Base-by-base conservation (phyloP, 2,113 vertebrate species). In the Oenanthe melanoleuca region DNA sequence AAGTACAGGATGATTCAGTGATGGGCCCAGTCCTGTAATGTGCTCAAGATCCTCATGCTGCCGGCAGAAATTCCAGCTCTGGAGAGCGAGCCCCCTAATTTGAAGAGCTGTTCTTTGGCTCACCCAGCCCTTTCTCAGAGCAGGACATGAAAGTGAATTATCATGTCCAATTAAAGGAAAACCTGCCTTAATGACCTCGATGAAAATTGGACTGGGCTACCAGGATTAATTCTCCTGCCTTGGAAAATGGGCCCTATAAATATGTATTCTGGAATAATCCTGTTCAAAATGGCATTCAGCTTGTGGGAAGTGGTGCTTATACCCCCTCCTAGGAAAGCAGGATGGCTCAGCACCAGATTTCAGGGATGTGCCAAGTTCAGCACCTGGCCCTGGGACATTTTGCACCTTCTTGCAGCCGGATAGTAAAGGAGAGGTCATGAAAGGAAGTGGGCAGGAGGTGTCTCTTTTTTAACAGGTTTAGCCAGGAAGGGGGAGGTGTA, bases 191-290 rank as follows among this genome's bases (percentile, higher is more conserved):
- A 80, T 49, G 60, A 88, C 60, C 79, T 60, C 2, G 0, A 23
- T 47, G 81, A 66, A 73, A 71, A 81, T 81, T 67, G 71, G 64
- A 56, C 65, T 59, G 38, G 22, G 34, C 38, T 74, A 57, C 25
- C 34, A 33, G 77, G 65, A 81, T 86, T 86, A 89, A 71, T 33
- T 50, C n/a, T 70, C 29, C 49, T 61, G 55, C 83, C 47, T 81
- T 50, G 47, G 56, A 92, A 92, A 95, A 74, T 28, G 60, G 50
- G 29, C 64, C 69, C 38, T 55, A 34, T 89, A 77, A 92, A 73
- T 74, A 59, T 16, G 6, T 38, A 63, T 55, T 50, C 38, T 13
- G 22, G 19, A 59, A 24, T 74, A 84, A 91, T 95, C 79, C 37
- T 44, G 34, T 24, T 67, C 75, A 60, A 29, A 77, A 47, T 0